A percentile compares a stretch with the other conserved stretches of the same genome.
phyloP scores from a whole-genome alignment of 2,113 vertebrate genomes.

The Halcyon senegalensis region DNA sequence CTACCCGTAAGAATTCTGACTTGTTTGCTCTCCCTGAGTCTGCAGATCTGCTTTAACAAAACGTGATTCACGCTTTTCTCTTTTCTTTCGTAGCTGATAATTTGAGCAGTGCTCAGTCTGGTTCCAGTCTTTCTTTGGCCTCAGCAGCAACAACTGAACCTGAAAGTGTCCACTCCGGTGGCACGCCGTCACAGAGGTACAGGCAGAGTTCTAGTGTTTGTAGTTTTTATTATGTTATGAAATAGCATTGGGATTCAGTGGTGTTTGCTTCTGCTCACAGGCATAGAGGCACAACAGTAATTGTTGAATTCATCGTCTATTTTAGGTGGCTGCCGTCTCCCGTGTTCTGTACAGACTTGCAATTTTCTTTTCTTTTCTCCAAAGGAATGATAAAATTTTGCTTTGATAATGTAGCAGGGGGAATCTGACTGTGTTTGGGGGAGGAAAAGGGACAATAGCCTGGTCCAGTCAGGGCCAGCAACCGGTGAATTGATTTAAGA shows the following conservation, averaged over 20 bases:
- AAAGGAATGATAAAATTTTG: neutral
- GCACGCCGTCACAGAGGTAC: conserved; percentile 86
- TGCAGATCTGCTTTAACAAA: neutral
- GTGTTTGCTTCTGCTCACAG: neutral
- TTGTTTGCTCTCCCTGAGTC: neutral
- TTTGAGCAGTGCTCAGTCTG: conserved; percentile 87
- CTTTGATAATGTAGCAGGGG: neutral
- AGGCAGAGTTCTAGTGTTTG: rapidly evolving
- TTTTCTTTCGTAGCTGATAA: conserved; percentile 79
- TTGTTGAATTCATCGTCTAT: neutral
- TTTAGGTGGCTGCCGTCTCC: neutral
- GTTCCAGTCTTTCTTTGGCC: conserved; percentile 93
- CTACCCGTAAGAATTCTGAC: conserved; percentile 78
- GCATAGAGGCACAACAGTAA: neutral
- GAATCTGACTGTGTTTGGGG: neutral
- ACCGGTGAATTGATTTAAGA: neutral
- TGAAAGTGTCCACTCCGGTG: conserved; percentile 89
- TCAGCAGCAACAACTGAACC: conserved; percentile 88
- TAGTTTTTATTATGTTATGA: neutral
- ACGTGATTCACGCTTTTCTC: neutral
- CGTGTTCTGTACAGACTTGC: neutral
- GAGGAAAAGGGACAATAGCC: neutral
- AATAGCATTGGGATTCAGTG: neutral
- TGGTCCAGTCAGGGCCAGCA: neutral
- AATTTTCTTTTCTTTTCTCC: neutral